Evolutionary conservation across 2,113 vertebrate species (phyloP), one percentile per base, ranked within the genome.

Genomic region (Melanotaenia duboulayi): DNA sequence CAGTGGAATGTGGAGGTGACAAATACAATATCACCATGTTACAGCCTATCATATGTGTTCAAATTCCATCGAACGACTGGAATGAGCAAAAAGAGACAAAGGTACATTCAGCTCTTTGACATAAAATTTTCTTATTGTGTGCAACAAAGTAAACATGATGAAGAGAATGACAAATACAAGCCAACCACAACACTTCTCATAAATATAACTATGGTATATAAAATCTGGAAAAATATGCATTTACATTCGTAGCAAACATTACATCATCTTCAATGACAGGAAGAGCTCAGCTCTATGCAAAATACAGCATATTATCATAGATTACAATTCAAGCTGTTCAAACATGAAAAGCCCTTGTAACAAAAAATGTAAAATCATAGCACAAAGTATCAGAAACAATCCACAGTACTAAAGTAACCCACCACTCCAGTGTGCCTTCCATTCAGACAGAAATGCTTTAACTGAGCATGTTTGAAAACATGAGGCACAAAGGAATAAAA

Each of bases 221-320:
- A 93, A 91, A 90, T 83, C 78, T 91, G 81, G 78, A 92, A 92
- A 93, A 93, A 93, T 93, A 93, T 83, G 83, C 89, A 91, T 91
- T 91, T 92, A 91, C 88, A 90, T 90, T 91, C 67, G 79, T 91
- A 91, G 85, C 89, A 91, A 93, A 93, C 88, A 86, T 91, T 89
- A 78, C 83, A 87, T 78, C 65, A 23, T 90, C 88, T 84, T 83
- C 74, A 81, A 75, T 71, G 72, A 80, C 65, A 78, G 64, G 87
- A 84, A 89, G 78, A 90, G 76, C 81, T 88, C 80, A 65, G 74
- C 84, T 90, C 81, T 78, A 84, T 71, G 88, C 87, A 91, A 92
- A 90, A 90, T 91, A 90, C 87, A 83, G n/a, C 73, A 79, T 76
- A 74, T 84, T 83, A 61, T 89, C 71, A 71, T 44, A 75, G 72